Base-by-base conservation (phyloP, 2,113 vertebrate species). In the Dasyornis broadbenti region DNA sequence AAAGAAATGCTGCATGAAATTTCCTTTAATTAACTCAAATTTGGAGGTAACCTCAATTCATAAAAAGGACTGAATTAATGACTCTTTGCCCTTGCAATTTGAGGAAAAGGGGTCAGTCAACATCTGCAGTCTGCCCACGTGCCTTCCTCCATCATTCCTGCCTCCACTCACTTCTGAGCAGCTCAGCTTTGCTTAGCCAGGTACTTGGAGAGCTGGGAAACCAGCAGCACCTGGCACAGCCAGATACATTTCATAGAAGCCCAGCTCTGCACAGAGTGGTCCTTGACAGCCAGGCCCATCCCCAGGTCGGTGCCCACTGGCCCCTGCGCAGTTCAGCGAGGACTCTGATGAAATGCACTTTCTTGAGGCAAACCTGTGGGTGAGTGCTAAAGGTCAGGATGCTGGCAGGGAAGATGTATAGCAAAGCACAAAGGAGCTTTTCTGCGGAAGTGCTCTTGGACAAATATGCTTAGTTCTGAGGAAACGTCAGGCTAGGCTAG, bases 371-470 rank as follows among this genome's bases (percentile, higher is more conserved):
- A 86, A 78, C 27, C 71, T 37, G 39, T 0, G 2, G 54, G 22
- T 82, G 61, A 91, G 56, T 89, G 49, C 59, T 95, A 59, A 96
- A 94, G 91, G 89, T 92, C 89, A 68, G 86, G 82, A 83, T 89
- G 83, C 80, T 96, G 96, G 92, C 92, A 92, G 47, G 56, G 44
- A 81, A 60, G 63, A 81, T 9, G 63, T 18, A 40, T 3, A 78
- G 52, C 44, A 42, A 80, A 73, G 76, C 47, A 96, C 47, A 95
- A 93, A 90, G 80, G 72, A 83, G 47, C 64, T 95, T 96, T 96
- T 94, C 92, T 96, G 79, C 45, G 60, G 86, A 97, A 96, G 35
- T 94, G 71, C 89, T 71, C 56, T 88, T 90, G 95, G 69, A 77
- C 66, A 93, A 94, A 82, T 64, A 84, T 3, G n/a, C 69, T 85